phyloP scores from a whole-genome alignment of 2,888 invertebrate species.

The Ligdia adustata region DNA sequence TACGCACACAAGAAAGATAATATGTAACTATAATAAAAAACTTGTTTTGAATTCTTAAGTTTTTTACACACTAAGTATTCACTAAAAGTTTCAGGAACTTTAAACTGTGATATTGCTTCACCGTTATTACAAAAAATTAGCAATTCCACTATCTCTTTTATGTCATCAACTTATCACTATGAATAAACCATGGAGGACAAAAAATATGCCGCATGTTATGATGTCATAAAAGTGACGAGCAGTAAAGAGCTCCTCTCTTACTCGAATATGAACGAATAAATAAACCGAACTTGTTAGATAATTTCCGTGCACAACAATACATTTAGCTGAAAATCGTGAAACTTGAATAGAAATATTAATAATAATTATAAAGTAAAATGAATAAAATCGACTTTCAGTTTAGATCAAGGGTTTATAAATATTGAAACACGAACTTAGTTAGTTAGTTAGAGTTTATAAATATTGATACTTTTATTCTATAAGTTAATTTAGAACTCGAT shows the following conservation, averaged over 20 bases:
- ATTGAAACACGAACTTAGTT: no score
- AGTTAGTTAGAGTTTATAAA: no score
- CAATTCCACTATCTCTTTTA: conserved; percentile 5
- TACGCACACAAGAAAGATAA: no score
- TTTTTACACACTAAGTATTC: no score
- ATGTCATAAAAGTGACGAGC: conserved; percentile 21
- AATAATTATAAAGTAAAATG: conserved; percentile 9
- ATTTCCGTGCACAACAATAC: conserved; percentile 9
- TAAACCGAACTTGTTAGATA: conserved; percentile 10
- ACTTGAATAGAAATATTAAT: conserved; percentile 12
- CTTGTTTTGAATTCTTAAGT: no score
- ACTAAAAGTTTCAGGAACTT: neutral
- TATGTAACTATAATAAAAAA: no score
- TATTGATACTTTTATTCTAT: no score
- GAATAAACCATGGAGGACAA: conserved; percentile 20
- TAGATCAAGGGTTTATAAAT: no score
- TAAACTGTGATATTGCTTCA: neutral
- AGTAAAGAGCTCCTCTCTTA: conserved; percentile 17
- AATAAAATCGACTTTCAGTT: no score
- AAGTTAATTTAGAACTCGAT: no score
- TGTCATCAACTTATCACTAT: conserved; percentile 11
- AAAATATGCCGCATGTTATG: conserved; percentile 18
- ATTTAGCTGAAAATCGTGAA: conserved; percentile 2
- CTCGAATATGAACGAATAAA: conserved; percentile 20
- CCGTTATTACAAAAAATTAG: conserved; percentile 8